Conservation (phyloP, 2,888 invertebrate species). For the Isotomurus palustris region DNA sequence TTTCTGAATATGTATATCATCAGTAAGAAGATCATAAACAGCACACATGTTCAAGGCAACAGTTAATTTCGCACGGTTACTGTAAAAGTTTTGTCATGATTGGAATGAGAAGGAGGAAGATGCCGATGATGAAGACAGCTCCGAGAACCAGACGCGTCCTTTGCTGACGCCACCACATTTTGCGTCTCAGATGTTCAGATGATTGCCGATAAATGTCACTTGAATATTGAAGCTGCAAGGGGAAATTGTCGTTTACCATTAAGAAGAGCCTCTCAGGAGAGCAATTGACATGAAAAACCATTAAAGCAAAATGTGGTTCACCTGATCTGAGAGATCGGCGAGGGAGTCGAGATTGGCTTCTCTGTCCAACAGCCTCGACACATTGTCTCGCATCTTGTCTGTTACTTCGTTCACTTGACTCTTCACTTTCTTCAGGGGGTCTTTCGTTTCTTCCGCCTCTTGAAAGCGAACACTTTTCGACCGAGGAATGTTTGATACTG, state of each 20-base stretch:
- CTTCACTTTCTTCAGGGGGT: conserved; percentile 23
- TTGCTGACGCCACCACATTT: conserved; percentile 41
- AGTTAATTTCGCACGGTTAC: conserved; percentile 19
- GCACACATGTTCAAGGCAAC: conserved; percentile 13
- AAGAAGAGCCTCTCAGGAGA: background rate
- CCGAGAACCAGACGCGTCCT: conserved; percentile 38
- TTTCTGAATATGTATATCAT: conserved; percentile 8
- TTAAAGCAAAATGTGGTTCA: conserved; percentile 7
- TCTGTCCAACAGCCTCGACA: conserved; percentile 37
- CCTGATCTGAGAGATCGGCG: conserved; percentile 40
- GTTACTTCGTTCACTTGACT: conserved; percentile 39
- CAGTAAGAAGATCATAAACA: conserved; percentile 2
- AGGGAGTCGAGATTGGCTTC: conserved; percentile 40
- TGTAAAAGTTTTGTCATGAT: conserved; percentile 34
- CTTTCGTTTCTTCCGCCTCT: conserved; percentile 26
- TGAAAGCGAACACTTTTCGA: conserved; percentile 43
- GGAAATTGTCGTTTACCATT: too few relatives aligned
- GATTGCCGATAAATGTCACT: conserved; percentile 44
- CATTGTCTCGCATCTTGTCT: conserved; percentile 41
- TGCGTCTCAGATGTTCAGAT: conserved; percentile 37
- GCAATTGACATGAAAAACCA: background rate
- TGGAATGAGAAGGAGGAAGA: conserved; percentile 31
- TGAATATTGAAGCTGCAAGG: conserved; percentile 33
- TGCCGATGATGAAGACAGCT: conserved; percentile 36
- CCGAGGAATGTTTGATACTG: conserved; percentile 23